Percentiles rank a stretch among this genome's conserved stretches.
Conservation (phyloP, 2,888 invertebrate genomes). For the Clusia tigrina region DNA sequence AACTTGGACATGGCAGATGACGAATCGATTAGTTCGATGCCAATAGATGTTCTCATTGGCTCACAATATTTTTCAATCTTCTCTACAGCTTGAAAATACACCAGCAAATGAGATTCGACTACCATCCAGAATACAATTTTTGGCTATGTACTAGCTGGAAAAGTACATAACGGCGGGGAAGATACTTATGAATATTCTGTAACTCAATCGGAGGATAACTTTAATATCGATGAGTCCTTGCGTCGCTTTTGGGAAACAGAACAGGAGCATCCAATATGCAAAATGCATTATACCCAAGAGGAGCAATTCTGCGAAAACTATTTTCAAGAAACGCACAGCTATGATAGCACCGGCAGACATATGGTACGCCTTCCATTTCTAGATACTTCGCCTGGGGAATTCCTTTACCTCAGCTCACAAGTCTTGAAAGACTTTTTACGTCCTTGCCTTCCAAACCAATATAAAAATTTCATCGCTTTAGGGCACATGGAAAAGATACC, state of each 20-base stretch:
- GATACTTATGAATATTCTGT: not conserved
- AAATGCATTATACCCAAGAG: too few species aligned
- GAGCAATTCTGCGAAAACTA: too few species aligned
- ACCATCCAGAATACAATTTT: slow-evolving; percentile 10
- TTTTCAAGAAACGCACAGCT: too few species aligned
- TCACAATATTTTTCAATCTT: slow-evolving; percentile 8
- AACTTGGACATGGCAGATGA: slow-evolving; percentile 9
- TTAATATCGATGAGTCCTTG: not conserved
- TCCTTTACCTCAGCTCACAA: too few species aligned
- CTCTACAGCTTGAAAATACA: not conserved
- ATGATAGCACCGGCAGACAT: too few species aligned
- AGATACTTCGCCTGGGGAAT: too few species aligned
- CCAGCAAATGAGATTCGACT: not conserved
- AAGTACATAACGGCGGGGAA: slow-evolving; percentile 18
- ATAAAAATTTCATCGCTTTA: too few species aligned
- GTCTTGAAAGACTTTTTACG: too few species aligned
- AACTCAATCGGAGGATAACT: not conserved
- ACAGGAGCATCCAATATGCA: too few species aligned
- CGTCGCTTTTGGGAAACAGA: slow-evolving; percentile 1
- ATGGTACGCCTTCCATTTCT: too few species aligned
- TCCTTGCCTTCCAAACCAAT: too few species aligned
- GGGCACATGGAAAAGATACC: too few species aligned
- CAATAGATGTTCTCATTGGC: slow-evolving; percentile 7
- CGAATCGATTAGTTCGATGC: not conserved
- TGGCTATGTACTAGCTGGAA: slow-evolving; percentile 11